phyloP scores from a whole-genome alignment of 2,888 invertebrate genomes.

The Hydrotaea diabolus region DNA sequence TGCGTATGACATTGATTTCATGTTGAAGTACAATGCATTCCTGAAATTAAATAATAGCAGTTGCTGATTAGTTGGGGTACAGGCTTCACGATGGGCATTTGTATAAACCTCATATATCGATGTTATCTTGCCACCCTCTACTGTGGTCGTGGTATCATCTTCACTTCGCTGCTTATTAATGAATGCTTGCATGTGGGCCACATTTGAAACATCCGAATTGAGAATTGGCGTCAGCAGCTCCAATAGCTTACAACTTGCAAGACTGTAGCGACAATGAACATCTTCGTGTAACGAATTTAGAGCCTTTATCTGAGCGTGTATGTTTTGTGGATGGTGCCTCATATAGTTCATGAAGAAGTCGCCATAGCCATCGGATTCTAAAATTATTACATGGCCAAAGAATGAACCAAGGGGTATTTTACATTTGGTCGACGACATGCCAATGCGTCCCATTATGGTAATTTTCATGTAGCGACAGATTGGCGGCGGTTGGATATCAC shows the following conservation, averaged over 20 bases:
- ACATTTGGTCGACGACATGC: conserved; percentile 94
- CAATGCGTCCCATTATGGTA: conserved; percentile 94
- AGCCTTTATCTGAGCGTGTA: conserved; percentile 84
- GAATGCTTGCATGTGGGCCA: conserved; percentile 92
- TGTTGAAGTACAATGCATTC: conserved; percentile 94
- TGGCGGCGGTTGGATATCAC: conserved; percentile 94
- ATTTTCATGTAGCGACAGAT: conserved; percentile 95
- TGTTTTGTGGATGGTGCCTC: conserved; percentile 74
- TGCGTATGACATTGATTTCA: conserved; percentile 91
- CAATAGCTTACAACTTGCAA: conserved; percentile 92
- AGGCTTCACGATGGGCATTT: neutral
- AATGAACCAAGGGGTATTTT: conserved; percentile 96
- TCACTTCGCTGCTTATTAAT: conserved; percentile 86
- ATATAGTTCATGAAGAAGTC: conserved; percentile 77
- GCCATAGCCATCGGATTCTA: conserved; percentile 84
- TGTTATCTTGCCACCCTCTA: conserved; percentile 82
- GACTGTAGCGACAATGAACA: conserved; percentile 89
- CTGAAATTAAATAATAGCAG: conserved; percentile 81
- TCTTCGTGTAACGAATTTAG: conserved; percentile 88
- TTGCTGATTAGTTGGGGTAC: neutral
- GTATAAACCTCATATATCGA: conserved; percentile 81
- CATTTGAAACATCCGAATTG: conserved; percentile 90
- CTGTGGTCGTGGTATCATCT: conserved; percentile 78
- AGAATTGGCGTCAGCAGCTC: conserved; percentile 89
- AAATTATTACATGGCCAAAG: conserved; percentile 92